Percentiles rank a stretch among this genome's conserved stretches.
phyloP scores from a whole-genome alignment of 2,888 invertebrate species.

The Coenonympha arcania region DNA sequence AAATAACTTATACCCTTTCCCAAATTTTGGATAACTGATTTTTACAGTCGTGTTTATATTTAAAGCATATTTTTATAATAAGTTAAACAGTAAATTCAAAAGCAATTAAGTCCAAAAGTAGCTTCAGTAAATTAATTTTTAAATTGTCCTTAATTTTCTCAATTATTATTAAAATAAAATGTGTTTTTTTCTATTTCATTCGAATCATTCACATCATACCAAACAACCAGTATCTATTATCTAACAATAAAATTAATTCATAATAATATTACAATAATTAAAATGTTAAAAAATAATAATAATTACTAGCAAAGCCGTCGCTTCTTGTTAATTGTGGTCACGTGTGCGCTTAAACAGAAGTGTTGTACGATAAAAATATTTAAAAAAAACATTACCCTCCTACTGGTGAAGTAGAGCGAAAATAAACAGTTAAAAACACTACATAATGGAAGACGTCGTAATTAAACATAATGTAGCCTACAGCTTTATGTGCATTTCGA shows the following conservation, averaged over 20 bases:
- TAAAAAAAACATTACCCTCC: no score
- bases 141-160: no score
- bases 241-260: neutral
- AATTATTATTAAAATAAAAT: neutral
- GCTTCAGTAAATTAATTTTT: no score
- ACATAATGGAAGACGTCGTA: constrained; percentile 58
- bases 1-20: no score
- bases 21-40: no score
- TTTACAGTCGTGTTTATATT: no score
- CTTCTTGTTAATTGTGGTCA: constrained; percentile 48
- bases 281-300: constrained; percentile 34
- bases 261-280: no score
- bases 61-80: no score
- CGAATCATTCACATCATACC: neutral
- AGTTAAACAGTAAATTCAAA: no score
- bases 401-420: no score
- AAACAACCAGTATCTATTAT: neutral
- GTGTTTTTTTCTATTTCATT: neutral
- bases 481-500: neutral
- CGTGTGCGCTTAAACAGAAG: constrained; percentile 55
- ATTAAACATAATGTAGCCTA: constrained; percentile 31
- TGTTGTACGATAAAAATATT: constrained; percentile 40
- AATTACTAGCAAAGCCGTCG: constrained; percentile 56
- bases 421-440: constrained; percentile 38
- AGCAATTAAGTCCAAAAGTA: no score